These are phyloP conservation scores for Anarsia innoxiella DNA, from an alignment of 2,888 invertebrate species.

Conservation along the genomic window DNA sequence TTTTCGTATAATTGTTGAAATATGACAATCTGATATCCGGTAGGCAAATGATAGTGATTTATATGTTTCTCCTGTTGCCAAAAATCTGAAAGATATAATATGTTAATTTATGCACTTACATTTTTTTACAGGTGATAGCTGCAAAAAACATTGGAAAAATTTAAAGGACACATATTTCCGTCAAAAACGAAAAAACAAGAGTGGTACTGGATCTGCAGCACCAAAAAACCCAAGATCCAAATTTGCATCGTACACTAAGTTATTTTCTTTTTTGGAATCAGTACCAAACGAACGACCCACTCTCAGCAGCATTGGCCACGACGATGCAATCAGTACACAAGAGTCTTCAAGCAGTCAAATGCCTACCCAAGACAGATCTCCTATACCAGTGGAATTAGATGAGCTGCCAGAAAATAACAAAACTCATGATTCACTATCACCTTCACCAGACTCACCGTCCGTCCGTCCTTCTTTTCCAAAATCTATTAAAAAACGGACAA, in stretches of 20 bases:
- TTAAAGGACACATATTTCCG: conserved; percentile 7
- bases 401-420: too few species aligned
- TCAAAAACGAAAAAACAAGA: conserved; percentile 6
- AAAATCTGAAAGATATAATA: conserved; percentile 5
- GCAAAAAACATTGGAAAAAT: conserved; percentile 9
- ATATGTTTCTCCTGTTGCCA: conserved; percentile 9
- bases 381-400: too few species aligned
- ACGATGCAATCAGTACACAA: too few species aligned
- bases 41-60: conserved; percentile 12
- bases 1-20: conserved; percentile 3
- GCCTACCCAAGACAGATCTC: too few species aligned
- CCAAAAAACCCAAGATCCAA: conserved; percentile 3
- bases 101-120: conserved; percentile 1
- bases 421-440: too few species aligned
- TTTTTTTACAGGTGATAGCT: conserved; percentile 7
- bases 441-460: too few species aligned
- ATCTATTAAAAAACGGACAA: too few species aligned
- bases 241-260: conserved; percentile 1
- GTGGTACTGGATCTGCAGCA: conserved; percentile 8
- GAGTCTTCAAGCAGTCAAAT: too few species aligned
- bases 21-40: conserved; percentile 4
- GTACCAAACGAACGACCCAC: not conserved
- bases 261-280: not conserved
- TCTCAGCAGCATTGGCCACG: conserved; percentile 3
- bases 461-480: too few species aligned